These are phyloP conservation scores for Eurosta solidaginis DNA, from an alignment of 1,140 invertebrate genomes.

Conservation along the genomic window DNA sequence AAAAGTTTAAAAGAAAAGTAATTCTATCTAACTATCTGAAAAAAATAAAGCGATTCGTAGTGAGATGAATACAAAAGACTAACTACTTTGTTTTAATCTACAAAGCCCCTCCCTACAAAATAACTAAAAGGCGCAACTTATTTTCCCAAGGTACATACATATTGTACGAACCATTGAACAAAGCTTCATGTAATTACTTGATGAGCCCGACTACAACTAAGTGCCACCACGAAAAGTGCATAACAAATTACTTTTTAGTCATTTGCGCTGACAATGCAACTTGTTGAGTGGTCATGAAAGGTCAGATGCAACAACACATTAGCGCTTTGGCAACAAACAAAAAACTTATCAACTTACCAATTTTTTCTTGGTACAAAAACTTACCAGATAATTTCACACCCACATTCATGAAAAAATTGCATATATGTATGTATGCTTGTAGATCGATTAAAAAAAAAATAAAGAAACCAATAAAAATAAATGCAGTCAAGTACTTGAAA, in stretches of 20 bases:
- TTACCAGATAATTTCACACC: conserved; percentile 4
- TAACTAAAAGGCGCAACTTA: background rate
- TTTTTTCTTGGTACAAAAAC: background rate
- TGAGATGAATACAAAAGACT: background rate
- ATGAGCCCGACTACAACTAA: background rate
- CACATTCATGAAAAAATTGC: background rate
- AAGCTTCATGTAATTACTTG: background rate
- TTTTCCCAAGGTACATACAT: background rate
- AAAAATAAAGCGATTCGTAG: too few relatives aligned
- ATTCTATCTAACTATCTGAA: too few relatives aligned
- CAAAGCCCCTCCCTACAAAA: background rate
- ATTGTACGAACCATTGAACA: background rate
- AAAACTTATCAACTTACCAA: background rate
- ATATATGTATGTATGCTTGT: too few relatives aligned
- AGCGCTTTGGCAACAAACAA: too few relatives aligned
- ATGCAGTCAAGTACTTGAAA: background rate
- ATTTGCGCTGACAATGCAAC: conserved; percentile 23
- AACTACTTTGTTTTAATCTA: background rate
- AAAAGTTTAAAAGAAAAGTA: too few relatives aligned
- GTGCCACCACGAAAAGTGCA: conserved; percentile 2
- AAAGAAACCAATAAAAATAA: background rate
- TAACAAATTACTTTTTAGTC: background rate
- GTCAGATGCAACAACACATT: conserved; percentile 9
- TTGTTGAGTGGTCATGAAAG: conserved; percentile 19
- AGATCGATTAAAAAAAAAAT: background rate